Percentiles rank a stretch among this genome's conserved stretches.
phyloP scores from a whole-genome alignment of 37 sponge, comb jelly and placozoan genomes.

The Eunapius fragilis region DNA sequence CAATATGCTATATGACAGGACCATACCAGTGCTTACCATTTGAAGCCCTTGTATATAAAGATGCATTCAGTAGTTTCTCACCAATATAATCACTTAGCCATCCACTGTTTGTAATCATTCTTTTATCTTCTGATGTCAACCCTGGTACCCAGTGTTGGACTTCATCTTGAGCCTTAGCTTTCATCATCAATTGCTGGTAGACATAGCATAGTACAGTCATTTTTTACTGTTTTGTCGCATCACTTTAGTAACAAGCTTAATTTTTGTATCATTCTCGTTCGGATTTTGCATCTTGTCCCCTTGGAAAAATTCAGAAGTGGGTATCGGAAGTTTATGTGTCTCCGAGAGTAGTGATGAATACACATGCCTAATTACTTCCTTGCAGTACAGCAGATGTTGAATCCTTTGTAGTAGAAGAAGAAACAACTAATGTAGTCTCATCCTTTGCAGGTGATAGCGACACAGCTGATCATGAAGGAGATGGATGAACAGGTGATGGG shows the following conservation, averaged over 20 bases:
- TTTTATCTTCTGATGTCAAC: conserved; percentile 28
- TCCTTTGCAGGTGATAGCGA: no score
- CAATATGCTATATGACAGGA: conserved; percentile 5
- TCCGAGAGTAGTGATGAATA: no score
- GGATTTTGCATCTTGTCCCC: no score
- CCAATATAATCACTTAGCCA: conserved; percentile 6
- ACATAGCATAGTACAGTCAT: background rate
- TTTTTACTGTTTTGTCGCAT: background rate
- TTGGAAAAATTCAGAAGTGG: no score
- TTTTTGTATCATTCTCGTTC: no score
- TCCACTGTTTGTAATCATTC: conserved; percentile 6
- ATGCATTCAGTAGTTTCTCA: background rate
- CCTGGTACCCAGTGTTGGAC: background rate
- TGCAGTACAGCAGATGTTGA: no score
- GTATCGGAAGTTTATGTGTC: no score
- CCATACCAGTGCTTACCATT: background rate
- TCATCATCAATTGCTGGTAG: background rate
- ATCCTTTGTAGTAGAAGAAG: no score
- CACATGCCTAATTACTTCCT: no score
- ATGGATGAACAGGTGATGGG: no score
- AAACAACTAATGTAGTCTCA: no score
- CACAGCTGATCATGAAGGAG: no score
- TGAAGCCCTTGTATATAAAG: background rate
- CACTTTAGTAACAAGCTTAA: background rate
- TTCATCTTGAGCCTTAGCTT: background rate